phyloP scores from a whole-genome alignment of 2,888 invertebrate genomes.

The Ethmia dodecea region DNA sequence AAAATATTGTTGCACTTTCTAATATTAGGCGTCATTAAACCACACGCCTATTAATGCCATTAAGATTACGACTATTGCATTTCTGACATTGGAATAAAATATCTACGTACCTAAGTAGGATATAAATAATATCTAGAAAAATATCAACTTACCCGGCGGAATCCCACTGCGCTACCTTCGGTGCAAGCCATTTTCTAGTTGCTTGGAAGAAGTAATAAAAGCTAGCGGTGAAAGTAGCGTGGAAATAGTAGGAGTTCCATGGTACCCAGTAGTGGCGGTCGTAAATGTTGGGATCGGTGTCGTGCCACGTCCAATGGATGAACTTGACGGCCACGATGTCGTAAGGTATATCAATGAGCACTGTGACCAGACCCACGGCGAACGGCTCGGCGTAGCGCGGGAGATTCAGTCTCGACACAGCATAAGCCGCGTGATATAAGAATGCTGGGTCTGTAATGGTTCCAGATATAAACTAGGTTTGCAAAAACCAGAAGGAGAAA shows the following conservation, averaged over 20 bases:
- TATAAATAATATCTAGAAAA: too few species aligned
- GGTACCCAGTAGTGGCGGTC: constrained; percentile 91
- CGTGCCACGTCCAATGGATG: constrained; percentile 92
- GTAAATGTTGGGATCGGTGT: constrained; percentile 82
- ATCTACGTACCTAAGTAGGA: too few species aligned
- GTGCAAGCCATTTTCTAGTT: constrained; percentile 71
- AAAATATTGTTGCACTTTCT: too few species aligned
- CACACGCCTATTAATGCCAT: too few species aligned
- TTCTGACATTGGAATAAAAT: too few species aligned
- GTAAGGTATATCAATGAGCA: constrained; percentile 87
- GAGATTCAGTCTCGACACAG: constrained; percentile 73
- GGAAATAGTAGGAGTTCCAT: constrained; percentile 91
- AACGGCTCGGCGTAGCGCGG: constrained; percentile 79
- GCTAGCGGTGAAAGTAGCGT: constrained; percentile 84
- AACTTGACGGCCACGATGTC: constrained; percentile 88
- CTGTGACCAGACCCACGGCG: constrained; percentile 83
- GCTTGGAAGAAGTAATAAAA: constrained; percentile 83
- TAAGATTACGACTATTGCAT: too few species aligned
- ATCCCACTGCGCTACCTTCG: constrained; percentile 75
- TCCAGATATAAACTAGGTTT: too few species aligned
- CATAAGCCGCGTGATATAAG: constrained; percentile 78
- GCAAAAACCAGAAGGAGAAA: too few species aligned
- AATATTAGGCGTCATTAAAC: too few species aligned
- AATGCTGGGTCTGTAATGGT: constrained; percentile 75
- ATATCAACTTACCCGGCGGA: constrained; percentile 61